Evolutionary conservation across 2,113 vertebrate genomes (phyloP), one percentile per base, ranked within the genome.

Genomic region (Thunnus maccoyii): DNA sequence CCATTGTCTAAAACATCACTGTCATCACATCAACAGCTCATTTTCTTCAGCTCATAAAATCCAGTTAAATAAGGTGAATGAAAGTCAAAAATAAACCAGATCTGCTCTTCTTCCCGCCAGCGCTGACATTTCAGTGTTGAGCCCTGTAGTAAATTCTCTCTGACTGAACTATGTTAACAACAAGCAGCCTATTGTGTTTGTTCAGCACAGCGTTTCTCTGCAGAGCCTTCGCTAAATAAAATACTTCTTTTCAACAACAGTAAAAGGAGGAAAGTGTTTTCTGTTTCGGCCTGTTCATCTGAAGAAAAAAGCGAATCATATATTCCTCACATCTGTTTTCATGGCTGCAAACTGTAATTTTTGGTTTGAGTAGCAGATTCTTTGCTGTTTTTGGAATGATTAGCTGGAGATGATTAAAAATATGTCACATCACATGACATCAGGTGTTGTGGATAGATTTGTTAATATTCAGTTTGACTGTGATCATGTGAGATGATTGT

Each of bases 151-250:
- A 57, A 58, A 76, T 17, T 22, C 27, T 25, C n/a, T 50, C 64
- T 4, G 47, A 69, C 20, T 0, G 55, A 46, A 51, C 62, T 41
- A 41, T 41, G 36, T 41, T 7, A 41, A 41, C 36, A 60, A 70
- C 30, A 75, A 44, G 2, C 32, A 0, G 14, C 15, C 18, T 27
- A 18, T 71, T 63, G 75, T 70, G 67, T 71, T 63, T 70, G 50
- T 32, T 12, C 55, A n/a, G n/a, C 10, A 3, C 54, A 4, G 63
- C 27, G 44, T 68, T 14, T 25, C n/a, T 65, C 51, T 16, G 51
- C 62, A 20, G 10, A n/a, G 51, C n/a, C 20, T 44, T 56, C 1
- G 1, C 69, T 0, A 4, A 30, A 76, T 36, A 44, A 77, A 18
- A 74, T 14, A 44, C 58, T 56, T 64, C 50, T 20, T 30, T 30